These are phyloP conservation scores for Drosophila nikananu DNA, from an alignment of 1,140 invertebrate species.

Conservation along the genomic window DNA sequence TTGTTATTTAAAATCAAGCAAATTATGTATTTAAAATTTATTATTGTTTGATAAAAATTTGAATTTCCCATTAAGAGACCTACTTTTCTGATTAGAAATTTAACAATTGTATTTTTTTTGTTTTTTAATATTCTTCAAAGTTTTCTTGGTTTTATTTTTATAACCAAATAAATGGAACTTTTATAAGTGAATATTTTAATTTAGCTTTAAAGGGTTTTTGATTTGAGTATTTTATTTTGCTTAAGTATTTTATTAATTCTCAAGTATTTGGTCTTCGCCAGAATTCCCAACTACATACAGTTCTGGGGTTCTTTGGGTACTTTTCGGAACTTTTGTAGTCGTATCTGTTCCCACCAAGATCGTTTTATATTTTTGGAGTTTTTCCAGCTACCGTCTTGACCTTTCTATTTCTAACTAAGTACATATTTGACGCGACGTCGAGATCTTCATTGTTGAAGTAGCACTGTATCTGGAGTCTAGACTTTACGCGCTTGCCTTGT, in stretches of 20 bases:
- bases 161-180: too few relatives aligned
- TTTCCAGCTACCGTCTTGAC: neutral
- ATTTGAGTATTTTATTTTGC: neutral
- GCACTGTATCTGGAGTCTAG: neutral
- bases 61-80: too few relatives aligned
- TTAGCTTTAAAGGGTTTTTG: too few relatives aligned
- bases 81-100: too few relatives aligned
- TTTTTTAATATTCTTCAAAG: too few relatives aligned
- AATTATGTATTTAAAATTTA: too few relatives aligned
- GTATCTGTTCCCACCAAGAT: neutral
- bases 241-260: neutral
- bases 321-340: neutral
- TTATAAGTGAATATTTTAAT: neutral
- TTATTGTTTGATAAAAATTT: too few relatives aligned
- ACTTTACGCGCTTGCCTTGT: constrained; percentile 12
- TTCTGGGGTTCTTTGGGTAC: neutral
- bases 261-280: neutral
- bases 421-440: neutral
- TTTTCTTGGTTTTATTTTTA: too few relatives aligned
- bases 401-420: neutral
- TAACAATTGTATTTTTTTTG: too few relatives aligned
- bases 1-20: too few relatives aligned
- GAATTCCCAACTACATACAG: neutral
- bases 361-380: too few relatives aligned
- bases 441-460: constrained; percentile 2